Percentiles rank a stretch among this genome's conserved stretches.
Conservation (phyloP, 1,140 invertebrate genomes). For the Neotoxoptera formosana region DNA sequence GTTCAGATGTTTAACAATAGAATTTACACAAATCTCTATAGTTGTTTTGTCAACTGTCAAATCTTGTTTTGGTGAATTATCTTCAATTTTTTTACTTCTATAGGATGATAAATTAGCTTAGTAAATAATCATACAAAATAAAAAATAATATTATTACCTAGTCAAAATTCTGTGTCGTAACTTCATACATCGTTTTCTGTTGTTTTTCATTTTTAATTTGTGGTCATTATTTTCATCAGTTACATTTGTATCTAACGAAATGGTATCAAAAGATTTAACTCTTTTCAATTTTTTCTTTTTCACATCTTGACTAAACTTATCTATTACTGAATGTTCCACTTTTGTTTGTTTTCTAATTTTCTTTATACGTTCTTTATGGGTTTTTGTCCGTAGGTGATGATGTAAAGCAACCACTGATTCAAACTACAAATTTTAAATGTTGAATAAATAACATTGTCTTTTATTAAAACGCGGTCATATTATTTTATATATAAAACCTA, state of each 20-base stretch:
- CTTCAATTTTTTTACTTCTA: slow-evolving; percentile 47
- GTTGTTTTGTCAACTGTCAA: slow-evolving; percentile 35
- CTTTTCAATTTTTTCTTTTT: slow-evolving; percentile 49
- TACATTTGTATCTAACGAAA: slow-evolving; percentile 40
- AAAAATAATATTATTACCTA: slow-evolving; percentile 23
- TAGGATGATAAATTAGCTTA: neutral
- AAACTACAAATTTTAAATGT: slow-evolving; percentile 36
- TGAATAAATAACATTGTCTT: neutral
- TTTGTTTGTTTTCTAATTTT: slow-evolving; percentile 52
- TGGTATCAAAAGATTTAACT: slow-evolving; percentile 28
- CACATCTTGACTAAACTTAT: slow-evolving; percentile 49
- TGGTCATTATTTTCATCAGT: slow-evolving; percentile 43
- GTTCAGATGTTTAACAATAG: slow-evolving; percentile 40
- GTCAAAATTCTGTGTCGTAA: slow-evolving; percentile 49
- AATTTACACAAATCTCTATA: slow-evolving; percentile 51
- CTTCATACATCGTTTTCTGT: slow-evolving; percentile 41
- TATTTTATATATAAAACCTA: neutral
- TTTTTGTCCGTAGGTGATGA: slow-evolving; percentile 38
- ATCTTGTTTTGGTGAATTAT: slow-evolving; percentile 22
- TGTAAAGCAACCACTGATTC: slow-evolving; percentile 40
- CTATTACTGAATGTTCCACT: slow-evolving; percentile 7
- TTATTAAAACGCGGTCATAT: neutral
- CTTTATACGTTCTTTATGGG: slow-evolving; percentile 47
- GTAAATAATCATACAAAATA: neutral
- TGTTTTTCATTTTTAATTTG: slow-evolving; percentile 35